These are phyloP conservation scores for Anoplopoma fimbria DNA, from an alignment of 2,113 vertebrate species.

Conservation along the genomic window DNA sequence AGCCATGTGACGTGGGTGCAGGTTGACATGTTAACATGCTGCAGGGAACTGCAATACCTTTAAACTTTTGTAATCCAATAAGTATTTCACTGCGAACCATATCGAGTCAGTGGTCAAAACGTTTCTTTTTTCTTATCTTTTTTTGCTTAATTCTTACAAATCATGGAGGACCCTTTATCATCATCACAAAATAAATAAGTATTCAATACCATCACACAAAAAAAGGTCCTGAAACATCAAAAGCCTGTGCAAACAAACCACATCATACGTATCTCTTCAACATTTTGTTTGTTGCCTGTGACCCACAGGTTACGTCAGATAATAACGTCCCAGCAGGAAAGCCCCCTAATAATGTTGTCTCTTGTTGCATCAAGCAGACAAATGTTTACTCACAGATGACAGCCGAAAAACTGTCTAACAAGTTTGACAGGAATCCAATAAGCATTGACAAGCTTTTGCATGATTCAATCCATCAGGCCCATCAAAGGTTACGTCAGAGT, in stretches of 20 bases:
- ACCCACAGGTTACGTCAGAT: slow-evolving; percentile 38
- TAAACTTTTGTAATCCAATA: neutral
- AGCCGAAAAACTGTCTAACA: neutral
- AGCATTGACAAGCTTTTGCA: slow-evolving; percentile 7
- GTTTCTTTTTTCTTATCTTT: neutral
- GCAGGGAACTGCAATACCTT: neutral
- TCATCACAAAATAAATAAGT: neutral
- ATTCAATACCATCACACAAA: neutral
- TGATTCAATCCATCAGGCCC: slow-evolving; percentile 1
- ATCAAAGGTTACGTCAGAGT: slow-evolving; percentile 15
- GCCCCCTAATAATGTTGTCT: slow-evolving; percentile 18
- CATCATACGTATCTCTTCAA: neutral
- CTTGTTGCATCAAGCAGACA: slow-evolving; percentile 24
- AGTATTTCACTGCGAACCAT: neutral
- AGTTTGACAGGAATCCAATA: slow-evolving; percentile 44
- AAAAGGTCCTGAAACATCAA: neutral
- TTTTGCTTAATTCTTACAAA: slow-evolving; percentile 10
- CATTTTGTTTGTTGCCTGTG: slow-evolving; percentile 7
- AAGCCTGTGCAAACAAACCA: neutral
- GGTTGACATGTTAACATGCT: slow-evolving; percentile 19
- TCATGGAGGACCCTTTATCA: neutral
- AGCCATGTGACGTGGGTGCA: neutral
- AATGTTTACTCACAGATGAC: slow-evolving; percentile 12
- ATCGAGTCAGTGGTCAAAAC: neutral
- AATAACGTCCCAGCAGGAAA: neutral